Base-by-base conservation (phyloP, 2,797 vertebrate species). In the Gymnothorax javanicus region DNA sequence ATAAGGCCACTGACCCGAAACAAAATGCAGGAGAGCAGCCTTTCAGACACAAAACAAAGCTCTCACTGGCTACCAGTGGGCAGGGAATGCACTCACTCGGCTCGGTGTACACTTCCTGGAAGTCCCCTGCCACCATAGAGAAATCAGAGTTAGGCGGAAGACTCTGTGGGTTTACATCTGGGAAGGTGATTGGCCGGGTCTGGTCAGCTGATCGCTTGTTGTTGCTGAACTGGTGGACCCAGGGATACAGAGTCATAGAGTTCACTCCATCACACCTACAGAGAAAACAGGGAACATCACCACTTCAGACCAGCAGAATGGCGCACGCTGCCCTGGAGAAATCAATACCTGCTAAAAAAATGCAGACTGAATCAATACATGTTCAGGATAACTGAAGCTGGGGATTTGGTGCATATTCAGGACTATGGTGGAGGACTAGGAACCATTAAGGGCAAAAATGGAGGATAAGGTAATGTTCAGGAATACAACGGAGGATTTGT, bases 141-240 rank as follows among this genome's bases (percentile, higher is more conserved):
- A 99, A 99, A 91, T 99, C 98, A 83, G 98, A 95, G 90, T 95
- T 94, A 69, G 92, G 90, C 56, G 98, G 98, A 92, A 99, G 96
- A 90, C 96, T 96, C 91, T 99, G 98, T 89, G 99, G 98, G 91
- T 99, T 97, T 90, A 99, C 95, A 90, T 99, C 99, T 60, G 99
- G 99, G 89, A 99, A 99, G 91, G 94, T 95, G 93, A 99, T 94
- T 2, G 97, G 95, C 90, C 98, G 96, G 83, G 96, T 99, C 93
- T 99, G 99, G 96, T 99, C 98, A 57, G 95, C 95, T 73, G 97
- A 98, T 93, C 94, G 97, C 94, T 97, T 97, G 94, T 99, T 99
- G 96, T 99, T 99, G 94, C 99, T 99, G 94, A 99, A 99, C 92
- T 99, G 99, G 95, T 99, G 98, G 92, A 99, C 97, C 99, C 99